Evolutionary conservation across 2,888 invertebrate species (phyloP).

Genomic region (Vannuccia rotundouncinata): DNA sequence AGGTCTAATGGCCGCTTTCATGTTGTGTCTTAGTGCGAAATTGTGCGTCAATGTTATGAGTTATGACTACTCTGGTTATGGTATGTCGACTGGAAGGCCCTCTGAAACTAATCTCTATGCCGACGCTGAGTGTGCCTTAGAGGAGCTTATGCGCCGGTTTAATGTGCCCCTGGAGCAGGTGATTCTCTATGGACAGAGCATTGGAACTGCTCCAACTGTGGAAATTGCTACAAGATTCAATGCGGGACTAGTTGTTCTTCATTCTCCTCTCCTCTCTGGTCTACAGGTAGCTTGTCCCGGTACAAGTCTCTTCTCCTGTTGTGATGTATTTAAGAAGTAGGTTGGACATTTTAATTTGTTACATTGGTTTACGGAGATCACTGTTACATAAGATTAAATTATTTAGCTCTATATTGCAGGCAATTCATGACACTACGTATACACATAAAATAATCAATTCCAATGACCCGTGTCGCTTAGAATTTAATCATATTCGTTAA

Average conservation of each 20-base stretch:
- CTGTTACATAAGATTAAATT: too few relatives aligned
- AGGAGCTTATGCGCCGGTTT: conserved; percentile 75
- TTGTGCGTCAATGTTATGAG: conserved; percentile 74
- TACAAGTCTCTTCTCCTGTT: conserved; percentile 93
- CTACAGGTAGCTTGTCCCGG: conserved; percentile 96
- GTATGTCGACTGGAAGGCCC: conserved; percentile 84
- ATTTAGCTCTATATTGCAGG: too few relatives aligned
- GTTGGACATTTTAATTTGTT: not conserved
- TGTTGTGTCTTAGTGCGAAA: conserved; percentile 21
- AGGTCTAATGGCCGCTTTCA: conserved; percentile 64
- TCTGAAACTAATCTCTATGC: conserved; percentile 96
- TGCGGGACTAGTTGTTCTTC: conserved; percentile 89
- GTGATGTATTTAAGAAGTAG: conserved; percentile 84
- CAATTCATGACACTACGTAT: too few relatives aligned
- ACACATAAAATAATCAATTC: too few relatives aligned
- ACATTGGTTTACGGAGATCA: too few relatives aligned
- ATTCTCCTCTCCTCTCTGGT: conserved; percentile 94
- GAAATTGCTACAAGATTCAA: conserved; percentile 63
- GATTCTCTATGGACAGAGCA: conserved; percentile 94
- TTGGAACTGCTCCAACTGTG: conserved; percentile 95
- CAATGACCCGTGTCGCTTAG: too few relatives aligned
- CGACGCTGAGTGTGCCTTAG: conserved; percentile 94
- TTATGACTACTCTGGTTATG: conserved; percentile 72
- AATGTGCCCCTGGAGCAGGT: conserved; percentile 89
- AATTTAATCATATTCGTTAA: too few relatives aligned